A percentile compares a stretch with the other conserved stretches of the same genome.
phyloP scores from a whole-genome alignment of 2,888 invertebrate genomes.

The Parascotia fuliginaria region DNA sequence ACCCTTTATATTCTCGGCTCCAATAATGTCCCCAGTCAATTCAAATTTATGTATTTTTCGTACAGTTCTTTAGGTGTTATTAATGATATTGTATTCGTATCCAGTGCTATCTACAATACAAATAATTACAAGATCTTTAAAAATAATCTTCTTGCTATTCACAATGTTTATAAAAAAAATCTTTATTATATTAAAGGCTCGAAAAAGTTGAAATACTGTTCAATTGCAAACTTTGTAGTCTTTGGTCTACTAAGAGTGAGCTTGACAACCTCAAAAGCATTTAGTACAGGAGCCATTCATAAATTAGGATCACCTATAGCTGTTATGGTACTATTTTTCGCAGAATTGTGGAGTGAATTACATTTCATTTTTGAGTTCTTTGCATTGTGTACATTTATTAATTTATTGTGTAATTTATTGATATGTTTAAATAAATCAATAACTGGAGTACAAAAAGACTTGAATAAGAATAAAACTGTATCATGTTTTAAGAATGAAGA shows the following conservation, averaged over 20 bases:
- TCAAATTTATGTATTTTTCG: too few relatives aligned
- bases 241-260: not conserved
- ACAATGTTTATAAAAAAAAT: not conserved
- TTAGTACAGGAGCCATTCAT: not conserved
- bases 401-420: not conserved
- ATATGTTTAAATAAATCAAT: not conserved
- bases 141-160: not conserved
- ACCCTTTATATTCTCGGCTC: not conserved
- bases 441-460: not conserved
- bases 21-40: too few relatives aligned
- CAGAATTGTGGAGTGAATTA: not conserved
- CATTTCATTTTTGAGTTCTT: not conserved
- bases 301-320: not conserved
- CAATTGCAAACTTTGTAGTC: not conserved
- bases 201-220: not conserved
- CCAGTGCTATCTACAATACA: slow-evolving; percentile 4
- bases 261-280: not conserved
- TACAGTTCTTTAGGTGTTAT: too few relatives aligned
- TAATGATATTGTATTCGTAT: slow-evolving; percentile 5
- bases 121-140: not conserved
- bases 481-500: not conserved
- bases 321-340: not conserved
- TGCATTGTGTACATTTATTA: not conserved
- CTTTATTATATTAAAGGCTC: not conserved
- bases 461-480: not conserved